Evolutionary conservation across 2,797 vertebrate genomes (phyloP), one percentile per base, ranked within the genome.

Genomic region (Micrastur ruficollis): DNA sequence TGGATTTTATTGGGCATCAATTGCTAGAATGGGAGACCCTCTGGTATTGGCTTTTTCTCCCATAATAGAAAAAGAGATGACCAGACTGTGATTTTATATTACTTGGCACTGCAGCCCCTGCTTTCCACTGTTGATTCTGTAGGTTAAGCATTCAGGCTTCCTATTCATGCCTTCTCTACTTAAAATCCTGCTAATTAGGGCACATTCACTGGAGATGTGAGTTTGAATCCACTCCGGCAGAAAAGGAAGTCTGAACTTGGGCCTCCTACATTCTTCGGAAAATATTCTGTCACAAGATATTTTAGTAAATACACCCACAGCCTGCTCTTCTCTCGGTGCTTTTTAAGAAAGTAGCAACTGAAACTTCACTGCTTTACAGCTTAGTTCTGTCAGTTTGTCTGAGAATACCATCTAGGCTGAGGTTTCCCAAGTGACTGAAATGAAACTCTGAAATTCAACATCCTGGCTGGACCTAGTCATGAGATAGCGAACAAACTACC

Each of bases 241-340:
- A 87, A 94, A 81, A 93, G 61, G 40, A 95, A 86, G 32, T 78
- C 85, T 86, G 72, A 95, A 88, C 40, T 18, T 71, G 72, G 72
- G 72, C 75, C 65, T 91, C 72, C 89, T 78, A 78, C 80, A 40
- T 91, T 91, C 26, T n/a, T 84, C 65, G 80, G 53, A 81, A 94
- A 88, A 88, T 72, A 63, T 42, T 83, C 68, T 83, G 23, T 65
- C 71, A 78, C 44, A 78, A 68, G 72, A 49, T 91, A 91, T 91
- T 95, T 93, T 79, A 96, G 58, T 86, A 90, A 90, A 89, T 68
- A 93, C 76, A 75, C 86, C 76, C 82, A 93, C 85, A 68, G 38
- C 61, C 93, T 72, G 75, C 90, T 90, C 68, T 78, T 88, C 87
- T 76, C 58, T 81, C 85, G 71, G 8, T 71, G 42, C 27, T 83